Conservation (phyloP, 2,888 invertebrate species). For the Stramonita haemastoma region DNA sequence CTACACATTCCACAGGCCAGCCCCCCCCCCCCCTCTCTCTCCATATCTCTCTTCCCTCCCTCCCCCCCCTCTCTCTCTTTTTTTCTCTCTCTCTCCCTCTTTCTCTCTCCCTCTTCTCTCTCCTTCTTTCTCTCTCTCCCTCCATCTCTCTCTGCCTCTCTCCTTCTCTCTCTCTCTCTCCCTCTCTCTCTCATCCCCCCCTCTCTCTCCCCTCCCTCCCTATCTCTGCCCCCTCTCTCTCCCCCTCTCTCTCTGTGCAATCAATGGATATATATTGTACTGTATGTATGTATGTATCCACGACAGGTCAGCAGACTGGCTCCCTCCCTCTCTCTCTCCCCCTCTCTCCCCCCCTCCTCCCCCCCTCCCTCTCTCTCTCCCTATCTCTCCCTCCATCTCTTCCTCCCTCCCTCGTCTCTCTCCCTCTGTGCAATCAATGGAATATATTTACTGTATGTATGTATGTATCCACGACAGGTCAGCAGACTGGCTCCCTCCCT, state of each 20-base stretch:
- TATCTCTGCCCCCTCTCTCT: too few relatives aligned
- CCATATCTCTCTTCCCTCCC: too few relatives aligned
- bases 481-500: not conserved
- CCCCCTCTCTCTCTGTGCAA: not conserved
- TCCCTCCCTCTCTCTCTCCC: not conserved
- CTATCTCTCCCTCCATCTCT: too few relatives aligned
- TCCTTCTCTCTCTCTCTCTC: not conserved
- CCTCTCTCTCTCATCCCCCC: not conserved
- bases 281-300: not conserved
- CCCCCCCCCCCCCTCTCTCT: too few relatives aligned
- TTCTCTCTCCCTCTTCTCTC: not conserved
- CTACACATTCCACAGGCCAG: too few relatives aligned
- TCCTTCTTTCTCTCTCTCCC: not conserved
- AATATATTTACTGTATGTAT: not conserved
- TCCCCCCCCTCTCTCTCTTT: too few relatives aligned
- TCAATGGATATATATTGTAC: not conserved
- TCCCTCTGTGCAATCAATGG: not conserved
- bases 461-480: not conserved
- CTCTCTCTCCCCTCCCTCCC: not conserved
- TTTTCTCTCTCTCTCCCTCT: too few relatives aligned
- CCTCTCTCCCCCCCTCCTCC: not conserved
- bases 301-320: not conserved
- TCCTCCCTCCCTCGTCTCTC: too few relatives aligned
- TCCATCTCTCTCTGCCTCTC: not conserved
- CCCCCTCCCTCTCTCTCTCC: not conserved